Evolutionary conservation across 2,888 invertebrate species (phyloP), one percentile per base, ranked within the genome.

Genomic region (Cerastoderma edule): DNA sequence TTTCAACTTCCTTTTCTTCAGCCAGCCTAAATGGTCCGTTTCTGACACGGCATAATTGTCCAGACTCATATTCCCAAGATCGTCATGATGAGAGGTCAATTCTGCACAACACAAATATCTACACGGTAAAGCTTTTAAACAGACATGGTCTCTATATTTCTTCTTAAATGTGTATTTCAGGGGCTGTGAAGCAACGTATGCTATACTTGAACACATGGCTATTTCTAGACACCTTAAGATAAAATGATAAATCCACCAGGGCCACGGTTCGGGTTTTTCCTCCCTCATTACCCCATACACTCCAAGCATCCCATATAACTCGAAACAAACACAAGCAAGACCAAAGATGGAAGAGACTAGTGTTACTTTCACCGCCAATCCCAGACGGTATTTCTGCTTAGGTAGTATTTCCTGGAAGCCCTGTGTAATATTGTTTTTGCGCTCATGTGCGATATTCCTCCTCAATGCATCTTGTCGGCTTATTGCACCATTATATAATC

Each of bases 181-280:
- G 10, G 93, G 93, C 70, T 96, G 94, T 67, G 97, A 96, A 60
- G 97, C 96, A 13, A 98, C 97, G 95, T 97, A 97, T 0, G 96
- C 96, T 85, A 91, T 97, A 94, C 69, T 94, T 4, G 96, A 95
- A 86, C 97, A 96, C 89, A 98, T 96, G n/a, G 96, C 95, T 57
- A 98, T 95, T 93, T 98, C 98, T 67, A 97, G 95, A 6, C 97
- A 94, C 32, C 98, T 95, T 67, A 97, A 95, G 0, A 96, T 96
- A 89, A 97, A 95, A 90, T 98, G 97, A 93, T 96, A 97, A 27
- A 96, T 96, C 97, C 97, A 98, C 94, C 97, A 96, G 3, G 97
- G 94, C 98, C 98, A 98, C 78, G 94, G 93, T 76, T 94, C 93
- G 0, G 94, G 94, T 10, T 85, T 84, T 10, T 71, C 63, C 0